Evolutionary conservation across 2,797 vertebrate genomes (phyloP).

Genomic region (Myiothlypis coronata): DNA sequence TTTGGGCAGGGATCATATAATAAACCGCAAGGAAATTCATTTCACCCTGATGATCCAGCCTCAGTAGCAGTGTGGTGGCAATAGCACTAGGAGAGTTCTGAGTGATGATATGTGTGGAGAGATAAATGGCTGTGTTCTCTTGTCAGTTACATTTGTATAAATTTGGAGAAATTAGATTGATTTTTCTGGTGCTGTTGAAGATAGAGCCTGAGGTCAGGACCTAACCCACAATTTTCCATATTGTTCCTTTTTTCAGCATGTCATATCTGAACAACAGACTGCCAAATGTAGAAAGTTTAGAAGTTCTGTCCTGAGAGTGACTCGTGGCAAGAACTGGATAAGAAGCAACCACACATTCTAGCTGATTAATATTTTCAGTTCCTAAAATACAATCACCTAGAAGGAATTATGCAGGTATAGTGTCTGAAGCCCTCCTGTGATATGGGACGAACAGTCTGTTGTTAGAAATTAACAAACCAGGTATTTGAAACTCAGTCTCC

Average conservation of each 20-base stretch:
- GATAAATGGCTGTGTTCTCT: background rate
- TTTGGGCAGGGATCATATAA: background rate
- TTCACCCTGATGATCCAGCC: conserved; percentile 12
- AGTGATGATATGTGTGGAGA: background rate
- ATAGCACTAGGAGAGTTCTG: background rate
- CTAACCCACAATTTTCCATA: background rate
- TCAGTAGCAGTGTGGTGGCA: background rate
- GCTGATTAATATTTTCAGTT: background rate
- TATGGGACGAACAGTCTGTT: background rate
- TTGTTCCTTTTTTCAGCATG: conserved; percentile 4
- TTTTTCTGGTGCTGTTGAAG: background rate
- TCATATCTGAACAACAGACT: conserved; percentile 16
- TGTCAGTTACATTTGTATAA: background rate
- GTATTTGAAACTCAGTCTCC: background rate
- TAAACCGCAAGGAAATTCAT: conserved; percentile 49
- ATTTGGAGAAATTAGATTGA: background rate
- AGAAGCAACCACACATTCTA: background rate
- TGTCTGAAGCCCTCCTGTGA: background rate
- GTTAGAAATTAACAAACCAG: background rate
- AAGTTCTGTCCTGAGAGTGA: background rate
- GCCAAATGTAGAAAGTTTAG: conserved; percentile 9
- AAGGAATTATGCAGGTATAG: background rate
- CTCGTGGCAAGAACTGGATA: background rate
- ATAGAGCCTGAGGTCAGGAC: background rate
- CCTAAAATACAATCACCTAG: background rate